phyloP scores from a whole-genome alignment of 30 jellyfish, hydroid and myxozoan species.

The Rhopilema esculentum region DNA sequence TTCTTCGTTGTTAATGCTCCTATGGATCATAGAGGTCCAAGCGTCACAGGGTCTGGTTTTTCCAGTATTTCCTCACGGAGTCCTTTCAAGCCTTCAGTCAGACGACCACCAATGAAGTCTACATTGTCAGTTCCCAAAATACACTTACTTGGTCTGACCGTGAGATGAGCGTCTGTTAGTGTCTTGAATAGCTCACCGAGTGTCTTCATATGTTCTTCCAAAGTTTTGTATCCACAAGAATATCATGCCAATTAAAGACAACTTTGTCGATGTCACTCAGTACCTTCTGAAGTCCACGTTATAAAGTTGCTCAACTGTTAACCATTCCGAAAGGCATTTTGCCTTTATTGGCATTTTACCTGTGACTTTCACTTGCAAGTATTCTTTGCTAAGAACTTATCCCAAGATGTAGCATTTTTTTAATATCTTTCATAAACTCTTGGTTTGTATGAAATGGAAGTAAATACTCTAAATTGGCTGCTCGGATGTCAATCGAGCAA shows the following conservation, averaged over 20 bases:
- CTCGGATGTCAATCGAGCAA: background rate
- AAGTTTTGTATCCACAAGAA: conserved; percentile 2
- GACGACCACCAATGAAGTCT: conserved; percentile 37
- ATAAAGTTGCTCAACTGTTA: conserved; percentile 14
- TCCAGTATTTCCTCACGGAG: conserved; percentile 3
- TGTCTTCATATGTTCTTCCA: conserved; percentile 24
- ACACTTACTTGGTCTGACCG: conserved; percentile 31
- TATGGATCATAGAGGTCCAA: background rate
- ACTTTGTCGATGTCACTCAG: conserved; percentile 25
- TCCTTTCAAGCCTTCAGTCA: conserved; percentile 14
- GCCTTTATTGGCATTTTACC: background rate
- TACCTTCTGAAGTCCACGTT: conserved; percentile 7
- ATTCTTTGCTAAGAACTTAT: conserved; percentile 8
- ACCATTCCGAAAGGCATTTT: conserved; percentile 25
- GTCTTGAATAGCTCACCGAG: background rate
- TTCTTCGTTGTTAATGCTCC: conserved; percentile 29
- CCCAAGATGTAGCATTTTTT: conserved; percentile 9
- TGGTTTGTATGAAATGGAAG: background rate
- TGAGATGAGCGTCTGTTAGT: background rate
- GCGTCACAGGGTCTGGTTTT: background rate
- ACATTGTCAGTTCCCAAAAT: background rate
- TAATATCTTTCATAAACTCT: background rate
- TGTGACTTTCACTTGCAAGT: background rate
- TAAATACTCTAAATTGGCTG: conserved; percentile 10
- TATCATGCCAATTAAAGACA: conserved; percentile 12